Base-by-base conservation (phyloP, 2,113 vertebrate genomes). In the Thomomys bottae region DNA sequence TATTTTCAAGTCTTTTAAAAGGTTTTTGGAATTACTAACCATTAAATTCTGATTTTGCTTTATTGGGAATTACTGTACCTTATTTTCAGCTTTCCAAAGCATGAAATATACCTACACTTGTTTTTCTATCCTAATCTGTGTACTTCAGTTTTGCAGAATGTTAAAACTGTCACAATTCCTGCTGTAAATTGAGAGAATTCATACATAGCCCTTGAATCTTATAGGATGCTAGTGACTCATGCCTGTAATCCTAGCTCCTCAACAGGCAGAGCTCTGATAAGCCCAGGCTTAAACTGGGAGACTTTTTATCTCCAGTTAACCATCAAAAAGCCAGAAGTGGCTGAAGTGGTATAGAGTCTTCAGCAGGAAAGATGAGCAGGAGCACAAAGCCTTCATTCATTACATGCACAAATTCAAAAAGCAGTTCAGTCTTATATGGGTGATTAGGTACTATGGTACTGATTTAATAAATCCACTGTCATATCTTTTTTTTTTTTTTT, bases 1-100 rank as follows among this genome's bases (percentile, higher is more conserved):
- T 94, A 36, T 84, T 93, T 83, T 85, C 24, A 85, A 71, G 24
- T 72, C 68, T 90, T 88, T 90, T 80, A 6, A 83, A 92, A 70
- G 28, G n/a, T 84, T 82, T 91, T 59, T 92, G 70, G 30, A 85
- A 80, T 42, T 63, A 28, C 83, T 72, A 83, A 57, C 23, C 67
- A 32, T 86, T 92, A 23, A 40, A 83, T 92, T 91, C 38, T 75
- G 59, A 59, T 32, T 89, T 89, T 91, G 24, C 45, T 84, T 87
- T 57, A 6, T 84, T 87, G 36, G 21, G 49, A 72, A 3, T 88
- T 73, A 42, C 42, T 34, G n/a, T 71, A 34, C 38, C 45, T 61
- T n/a, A 32, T 76, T 72, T 85, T 28, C 36, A 90, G 24, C 14
- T 79, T 89, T 84, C 68, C 10, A 78, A 57, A 32, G 32, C 6